These are phyloP conservation scores for Archocentrus centrarchus DNA, from an alignment of 2,113 vertebrate genomes.

Conservation along the genomic window DNA sequence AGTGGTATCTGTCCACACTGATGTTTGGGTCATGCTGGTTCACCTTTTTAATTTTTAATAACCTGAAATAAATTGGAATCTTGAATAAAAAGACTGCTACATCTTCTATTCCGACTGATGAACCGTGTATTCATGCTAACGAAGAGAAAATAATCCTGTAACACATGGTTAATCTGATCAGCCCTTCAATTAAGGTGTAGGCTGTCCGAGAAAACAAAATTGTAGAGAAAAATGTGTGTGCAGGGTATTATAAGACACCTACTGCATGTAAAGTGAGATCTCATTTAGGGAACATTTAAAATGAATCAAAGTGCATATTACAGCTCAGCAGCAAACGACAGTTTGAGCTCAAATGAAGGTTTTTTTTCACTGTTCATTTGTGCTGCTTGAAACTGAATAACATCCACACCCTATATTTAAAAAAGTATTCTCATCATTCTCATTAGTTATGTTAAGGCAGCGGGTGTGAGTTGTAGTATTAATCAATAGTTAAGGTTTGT, in stretches of 20 bases:
- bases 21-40: neutral
- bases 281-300: neutral
- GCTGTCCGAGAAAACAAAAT: neutral
- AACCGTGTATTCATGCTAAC: neutral
- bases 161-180: constrained; percentile 14
- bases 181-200: neutral
- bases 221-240: neutral
- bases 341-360: neutral
- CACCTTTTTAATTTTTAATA: neutral
- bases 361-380: neutral
- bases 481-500: neutral
- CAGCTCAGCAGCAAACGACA: neutral
- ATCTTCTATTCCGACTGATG: neutral
- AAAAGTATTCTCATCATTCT: neutral
- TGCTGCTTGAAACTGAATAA: neutral
- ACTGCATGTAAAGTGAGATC: neutral
- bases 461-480: neutral
- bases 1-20: neutral
- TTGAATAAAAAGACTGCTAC: neutral
- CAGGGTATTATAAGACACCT: neutral
- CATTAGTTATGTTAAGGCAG: neutral
- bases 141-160: constrained; percentile 14
- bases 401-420: too few species aligned
- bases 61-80: neutral
- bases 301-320: neutral